phyloP scores from a whole-genome alignment of 2,797 vertebrate species.

The Pelobates cultripes region DNA sequence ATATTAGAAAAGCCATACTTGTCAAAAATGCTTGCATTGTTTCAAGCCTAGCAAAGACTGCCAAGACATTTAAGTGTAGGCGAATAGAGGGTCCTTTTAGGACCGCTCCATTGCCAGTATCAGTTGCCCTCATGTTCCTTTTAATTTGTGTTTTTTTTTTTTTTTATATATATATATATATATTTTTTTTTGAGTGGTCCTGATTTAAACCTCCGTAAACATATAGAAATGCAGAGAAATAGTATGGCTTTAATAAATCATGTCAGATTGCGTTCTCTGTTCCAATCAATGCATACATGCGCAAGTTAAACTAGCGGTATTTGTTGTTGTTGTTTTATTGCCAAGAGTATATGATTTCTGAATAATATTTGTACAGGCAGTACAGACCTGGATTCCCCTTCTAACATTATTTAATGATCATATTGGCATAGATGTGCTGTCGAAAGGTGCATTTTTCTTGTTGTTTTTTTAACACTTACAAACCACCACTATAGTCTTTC shows the following conservation, averaged over 20 bases:
- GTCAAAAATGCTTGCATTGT: slow-evolving; percentile 31
- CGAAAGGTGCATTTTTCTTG: neutral
- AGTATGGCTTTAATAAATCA: slow-evolving; percentile 2
- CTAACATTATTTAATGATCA: slow-evolving; percentile 1
- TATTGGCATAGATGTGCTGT: neutral
- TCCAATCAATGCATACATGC: neutral
- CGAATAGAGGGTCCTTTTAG: neutral
- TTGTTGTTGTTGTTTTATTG: neutral
- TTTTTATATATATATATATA: slow-evolving; percentile 9
- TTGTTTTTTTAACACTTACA: too few species aligned
- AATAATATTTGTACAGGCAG: slow-evolving; percentile 10
- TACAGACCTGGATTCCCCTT: neutral
- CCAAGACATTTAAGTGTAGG: neutral
- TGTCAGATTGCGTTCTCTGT: neutral
- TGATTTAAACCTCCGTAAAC: slow-evolving; percentile 5
- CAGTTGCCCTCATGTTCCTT: neutral
- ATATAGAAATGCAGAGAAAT: neutral
- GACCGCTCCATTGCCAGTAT: neutral
- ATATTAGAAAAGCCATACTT: slow-evolving; percentile 8
- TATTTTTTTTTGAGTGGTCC: slow-evolving; percentile 1
- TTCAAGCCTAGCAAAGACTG: neutral
- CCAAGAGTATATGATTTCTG: slow-evolving; percentile 3
- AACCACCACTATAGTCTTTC: too few species aligned
- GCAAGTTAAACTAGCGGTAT: neutral
- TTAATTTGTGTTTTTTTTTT: neutral